These are phyloP conservation scores for Scaeva pyrastri DNA, from an alignment of 2,888 invertebrate species.

Conservation along the genomic window DNA sequence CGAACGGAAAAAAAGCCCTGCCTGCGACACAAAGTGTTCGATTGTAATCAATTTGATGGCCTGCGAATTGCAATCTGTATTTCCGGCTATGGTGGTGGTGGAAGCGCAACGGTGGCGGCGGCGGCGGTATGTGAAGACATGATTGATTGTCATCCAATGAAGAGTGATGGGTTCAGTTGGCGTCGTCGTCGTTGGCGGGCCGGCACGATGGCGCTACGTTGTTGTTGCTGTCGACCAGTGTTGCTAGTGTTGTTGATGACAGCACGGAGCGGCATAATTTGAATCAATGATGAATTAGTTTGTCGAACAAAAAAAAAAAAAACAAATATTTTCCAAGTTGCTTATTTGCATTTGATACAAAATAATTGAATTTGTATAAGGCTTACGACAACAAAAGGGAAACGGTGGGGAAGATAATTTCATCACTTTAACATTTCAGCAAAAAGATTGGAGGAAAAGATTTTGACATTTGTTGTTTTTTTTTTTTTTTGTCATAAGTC, in stretches of 20 bases:
- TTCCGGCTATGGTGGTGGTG: constrained; percentile 37
- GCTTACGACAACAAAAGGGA: not conserved
- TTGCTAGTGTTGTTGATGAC: constrained; percentile 55
- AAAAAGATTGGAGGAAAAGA: not conserved
- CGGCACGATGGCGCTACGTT: constrained; percentile 9
- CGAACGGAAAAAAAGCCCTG: constrained; percentile 39
- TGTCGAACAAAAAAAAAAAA: not conserved
- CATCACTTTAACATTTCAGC: not conserved
- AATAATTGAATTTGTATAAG: constrained; percentile 52
- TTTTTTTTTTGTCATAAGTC: not conserved
- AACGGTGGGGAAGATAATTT: not conserved
- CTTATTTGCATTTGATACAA: constrained; percentile 61
- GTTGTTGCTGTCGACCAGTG: not conserved
- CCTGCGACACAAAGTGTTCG: constrained; percentile 52
- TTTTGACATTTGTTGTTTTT: too few species aligned
- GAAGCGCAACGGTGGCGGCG: not conserved
- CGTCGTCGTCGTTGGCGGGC: not conserved
- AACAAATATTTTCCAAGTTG: constrained; percentile 48
- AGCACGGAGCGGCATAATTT: constrained; percentile 44
- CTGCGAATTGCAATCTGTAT: constrained; percentile 59
- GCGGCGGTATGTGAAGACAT: constrained; percentile 43
- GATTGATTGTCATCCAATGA: constrained; percentile 73
- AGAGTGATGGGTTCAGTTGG: constrained; percentile 66
- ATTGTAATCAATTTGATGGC: constrained; percentile 72
- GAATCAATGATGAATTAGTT: constrained; percentile 68